phyloP scores from a whole-genome alignment of 2,797 vertebrate species.

The Coranthus polyacanthus region DNA sequence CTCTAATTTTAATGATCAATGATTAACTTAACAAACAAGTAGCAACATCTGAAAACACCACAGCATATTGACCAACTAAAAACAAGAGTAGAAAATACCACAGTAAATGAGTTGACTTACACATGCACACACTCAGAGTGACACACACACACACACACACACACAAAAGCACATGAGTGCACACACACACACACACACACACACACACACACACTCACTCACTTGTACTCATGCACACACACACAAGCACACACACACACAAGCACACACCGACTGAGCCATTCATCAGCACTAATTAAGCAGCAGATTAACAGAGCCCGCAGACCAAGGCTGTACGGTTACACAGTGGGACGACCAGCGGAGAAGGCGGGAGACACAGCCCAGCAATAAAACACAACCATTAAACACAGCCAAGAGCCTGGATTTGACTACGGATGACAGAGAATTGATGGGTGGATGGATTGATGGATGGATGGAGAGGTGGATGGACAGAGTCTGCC shows the following conservation, averaged over 20 bases:
- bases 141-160: constrained; percentile 18
- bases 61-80: constrained; percentile 40
- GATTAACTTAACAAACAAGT: constrained; percentile 63
- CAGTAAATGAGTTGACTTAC: constrained; percentile 39
- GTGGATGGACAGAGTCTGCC: constrained; percentile 51
- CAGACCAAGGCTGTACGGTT: constrained; percentile 70
- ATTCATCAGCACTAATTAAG: constrained; percentile 87
- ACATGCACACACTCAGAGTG: constrained; percentile 5
- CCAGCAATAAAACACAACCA: constrained; percentile 74
- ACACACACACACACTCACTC: constrained; percentile 5
- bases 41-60: constrained; percentile 39
- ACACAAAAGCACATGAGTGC: constrained; percentile 23
- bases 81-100: constrained; percentile 54
- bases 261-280: constrained; percentile 54
- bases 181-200: constrained; percentile 5
- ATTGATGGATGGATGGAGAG: constrained; percentile 47
- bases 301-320: constrained; percentile 78
- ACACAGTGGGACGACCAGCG: constrained; percentile 70
- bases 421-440: constrained; percentile 68
- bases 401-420: constrained; percentile 67
- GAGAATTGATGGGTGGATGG: constrained; percentile 59
- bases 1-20: constrained; percentile 70
- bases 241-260: constrained; percentile 27
- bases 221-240: constrained; percentile 5
- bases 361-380: constrained; percentile 64